phyloP scores from a whole-genome alignment of 1,140 invertebrate genomes.

The Vollenhovia emeryi region DNA sequence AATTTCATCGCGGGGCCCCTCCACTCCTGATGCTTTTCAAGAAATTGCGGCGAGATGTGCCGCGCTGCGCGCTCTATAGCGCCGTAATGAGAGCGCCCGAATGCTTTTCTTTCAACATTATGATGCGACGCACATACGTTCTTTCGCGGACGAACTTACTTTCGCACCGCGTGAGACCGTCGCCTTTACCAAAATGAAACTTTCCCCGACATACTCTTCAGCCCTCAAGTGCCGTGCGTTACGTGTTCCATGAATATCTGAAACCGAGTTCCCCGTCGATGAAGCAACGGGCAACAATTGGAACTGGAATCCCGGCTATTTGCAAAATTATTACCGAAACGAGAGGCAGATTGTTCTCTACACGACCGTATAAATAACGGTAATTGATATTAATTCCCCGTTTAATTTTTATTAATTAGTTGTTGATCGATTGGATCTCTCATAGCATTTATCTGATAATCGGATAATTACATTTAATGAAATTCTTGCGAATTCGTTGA shows the following conservation, averaged over 20 bases:
- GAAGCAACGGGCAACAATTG: background rate
- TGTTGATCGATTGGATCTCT: background rate
- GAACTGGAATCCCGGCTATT: background rate
- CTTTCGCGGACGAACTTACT: background rate
- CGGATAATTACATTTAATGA: background rate
- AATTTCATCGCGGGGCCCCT: background rate
- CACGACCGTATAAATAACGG: background rate
- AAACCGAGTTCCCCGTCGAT: background rate
- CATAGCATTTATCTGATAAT: background rate
- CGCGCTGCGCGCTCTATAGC: background rate
- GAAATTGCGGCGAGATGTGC: slow-evolving; percentile 39
- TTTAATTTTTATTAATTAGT: slow-evolving; percentile 30
- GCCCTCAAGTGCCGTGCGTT: background rate
- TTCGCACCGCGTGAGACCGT: background rate
- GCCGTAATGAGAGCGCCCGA: slow-evolving; percentile 15
- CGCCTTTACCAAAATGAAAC: slow-evolving; percentile 33
- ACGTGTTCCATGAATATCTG: background rate
- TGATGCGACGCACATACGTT: background rate
- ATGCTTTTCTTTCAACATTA: slow-evolving; percentile 52
- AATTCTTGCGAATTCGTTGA: slow-evolving; percentile 18
- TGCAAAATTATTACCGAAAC: background rate
- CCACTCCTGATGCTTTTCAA: slow-evolving; percentile 36
- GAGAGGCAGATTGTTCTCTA: background rate
- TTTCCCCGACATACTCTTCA: background rate
- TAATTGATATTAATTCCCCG: background rate